These are phyloP conservation scores for Lasioglossum villosulum DNA, from an alignment of 2,888 invertebrate genomes.

Conservation along the genomic window DNA sequence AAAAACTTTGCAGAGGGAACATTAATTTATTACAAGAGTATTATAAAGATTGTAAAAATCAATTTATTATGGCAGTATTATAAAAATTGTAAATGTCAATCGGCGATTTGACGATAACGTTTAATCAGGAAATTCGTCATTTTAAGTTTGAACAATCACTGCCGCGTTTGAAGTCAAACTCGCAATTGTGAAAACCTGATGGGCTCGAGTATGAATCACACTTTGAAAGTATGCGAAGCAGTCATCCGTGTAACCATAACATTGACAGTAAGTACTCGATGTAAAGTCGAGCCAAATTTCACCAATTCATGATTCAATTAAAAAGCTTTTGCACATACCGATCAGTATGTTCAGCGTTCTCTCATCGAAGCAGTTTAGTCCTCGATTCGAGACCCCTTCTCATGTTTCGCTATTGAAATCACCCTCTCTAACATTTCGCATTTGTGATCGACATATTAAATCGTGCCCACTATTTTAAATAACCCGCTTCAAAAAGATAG, in stretches of 20 bases:
- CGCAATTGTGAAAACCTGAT: neutral
- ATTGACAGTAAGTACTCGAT: neutral
- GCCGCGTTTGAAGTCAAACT: neutral
- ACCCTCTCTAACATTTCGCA: slow-evolving; percentile 71
- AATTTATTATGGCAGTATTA: neutral
- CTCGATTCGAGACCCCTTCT: slow-evolving; percentile 68
- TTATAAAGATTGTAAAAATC: too few species aligned
- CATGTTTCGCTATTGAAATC: slow-evolving; percentile 50
- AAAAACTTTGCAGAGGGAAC: too few species aligned
- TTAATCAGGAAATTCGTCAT: neutral
- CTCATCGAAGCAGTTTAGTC: slow-evolving; percentile 78
- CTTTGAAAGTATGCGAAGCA: neutral
- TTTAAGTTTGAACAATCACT: neutral
- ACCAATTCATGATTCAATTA: slow-evolving; percentile 29
- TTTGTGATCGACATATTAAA: slow-evolving; percentile 82
- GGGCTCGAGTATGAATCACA: neutral
- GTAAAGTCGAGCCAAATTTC: neutral
- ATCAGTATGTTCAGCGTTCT: slow-evolving; percentile 80
- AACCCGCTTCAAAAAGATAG: neutral
- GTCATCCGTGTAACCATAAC: neutral
- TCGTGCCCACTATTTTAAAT: slow-evolving; percentile 38
- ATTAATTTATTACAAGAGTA: too few species aligned
- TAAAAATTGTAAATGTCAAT: neutral
- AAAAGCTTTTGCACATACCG: slow-evolving; percentile 74
- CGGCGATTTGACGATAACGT: neutral